Evolutionary conservation across 2,113 vertebrate species (phyloP).

Genomic region (Seriola quinqueradiata): DNA sequence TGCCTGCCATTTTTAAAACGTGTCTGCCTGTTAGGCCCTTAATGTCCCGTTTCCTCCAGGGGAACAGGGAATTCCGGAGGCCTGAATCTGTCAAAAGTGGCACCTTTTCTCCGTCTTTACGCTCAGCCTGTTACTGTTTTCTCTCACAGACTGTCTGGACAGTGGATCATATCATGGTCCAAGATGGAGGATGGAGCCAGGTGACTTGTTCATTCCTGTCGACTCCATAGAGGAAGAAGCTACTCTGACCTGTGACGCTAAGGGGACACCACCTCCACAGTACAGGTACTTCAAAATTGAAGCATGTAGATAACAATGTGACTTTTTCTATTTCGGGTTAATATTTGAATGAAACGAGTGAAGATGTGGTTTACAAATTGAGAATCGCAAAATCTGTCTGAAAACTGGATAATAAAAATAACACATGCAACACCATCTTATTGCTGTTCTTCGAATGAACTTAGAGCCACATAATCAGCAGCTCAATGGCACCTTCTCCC

Average conservation of each 20-base stretch:
- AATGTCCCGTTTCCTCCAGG: slow-evolving; percentile 2
- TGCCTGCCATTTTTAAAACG: slow-evolving; percentile 8
- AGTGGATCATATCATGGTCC: slow-evolving; percentile 83
- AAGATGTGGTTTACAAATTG: background rate
- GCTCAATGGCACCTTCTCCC: slow-evolving; percentile 1
- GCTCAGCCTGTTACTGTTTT: slow-evolving; percentile 35
- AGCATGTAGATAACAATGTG: background rate
- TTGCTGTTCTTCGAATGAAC: background rate
- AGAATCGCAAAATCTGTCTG: background rate
- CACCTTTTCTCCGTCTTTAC: background rate
- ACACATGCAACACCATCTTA: background rate
- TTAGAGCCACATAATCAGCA: background rate
- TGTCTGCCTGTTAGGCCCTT: background rate
- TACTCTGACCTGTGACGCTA: slow-evolving; percentile 84
- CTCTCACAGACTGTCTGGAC: slow-evolving; percentile 81
- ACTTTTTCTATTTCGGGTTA: background rate
- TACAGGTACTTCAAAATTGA: slow-evolving; percentile 75
- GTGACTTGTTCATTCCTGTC: slow-evolving; percentile 83
- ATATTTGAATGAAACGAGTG: background rate
- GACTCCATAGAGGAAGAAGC: slow-evolving; percentile 84
- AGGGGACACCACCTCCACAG: slow-evolving; percentile 80
- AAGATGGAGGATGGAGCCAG: slow-evolving; percentile 86
- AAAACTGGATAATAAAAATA: background rate
- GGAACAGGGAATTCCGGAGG: background rate
- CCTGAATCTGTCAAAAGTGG: slow-evolving; percentile 6